These are phyloP conservation scores for Amphibalanus amphitrite DNA, from an alignment of 1,140 invertebrate species.

Conservation along the genomic window DNA sequence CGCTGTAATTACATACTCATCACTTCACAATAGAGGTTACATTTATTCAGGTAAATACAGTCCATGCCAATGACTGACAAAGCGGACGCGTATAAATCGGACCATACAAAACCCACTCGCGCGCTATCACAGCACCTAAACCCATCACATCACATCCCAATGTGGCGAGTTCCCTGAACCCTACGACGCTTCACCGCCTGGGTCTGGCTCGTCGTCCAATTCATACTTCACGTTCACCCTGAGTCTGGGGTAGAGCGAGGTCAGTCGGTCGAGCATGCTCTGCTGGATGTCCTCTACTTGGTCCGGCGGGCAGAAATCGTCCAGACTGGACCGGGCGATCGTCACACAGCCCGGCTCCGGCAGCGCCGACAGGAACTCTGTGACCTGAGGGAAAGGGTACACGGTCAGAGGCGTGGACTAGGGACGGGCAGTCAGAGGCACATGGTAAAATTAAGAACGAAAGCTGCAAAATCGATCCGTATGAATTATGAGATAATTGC, in stretches of 20 bases:
- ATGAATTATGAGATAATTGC: too few relatives aligned
- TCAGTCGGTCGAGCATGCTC: not conserved
- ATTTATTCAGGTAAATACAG: too few relatives aligned
- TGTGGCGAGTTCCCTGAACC: not conserved
- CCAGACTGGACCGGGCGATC: constrained; percentile 45
- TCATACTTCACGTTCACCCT: not conserved
- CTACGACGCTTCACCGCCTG: not conserved
- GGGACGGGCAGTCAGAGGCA: not conserved
- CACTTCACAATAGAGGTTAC: too few relatives aligned
- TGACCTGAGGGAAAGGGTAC: constrained; percentile 6
- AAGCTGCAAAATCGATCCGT: too few relatives aligned
- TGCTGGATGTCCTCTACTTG: constrained; percentile 53
- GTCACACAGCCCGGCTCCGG: constrained; percentile 54
- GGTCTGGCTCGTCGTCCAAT: not conserved
- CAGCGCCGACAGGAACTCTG: constrained; percentile 39
- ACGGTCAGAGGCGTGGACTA: not conserved
- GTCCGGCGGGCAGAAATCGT: constrained; percentile 68
- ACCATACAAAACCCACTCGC: not conserved
- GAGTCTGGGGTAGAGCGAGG: not conserved
- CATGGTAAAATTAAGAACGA: too few relatives aligned
- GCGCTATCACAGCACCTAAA: not conserved
- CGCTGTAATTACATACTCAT: too few relatives aligned
- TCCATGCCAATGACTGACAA: too few relatives aligned
- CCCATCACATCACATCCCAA: not conserved
- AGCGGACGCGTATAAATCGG: not conserved